phyloP scores from a whole-genome alignment of 2,888 invertebrate genomes.

The Ferrisia virgata region DNA sequence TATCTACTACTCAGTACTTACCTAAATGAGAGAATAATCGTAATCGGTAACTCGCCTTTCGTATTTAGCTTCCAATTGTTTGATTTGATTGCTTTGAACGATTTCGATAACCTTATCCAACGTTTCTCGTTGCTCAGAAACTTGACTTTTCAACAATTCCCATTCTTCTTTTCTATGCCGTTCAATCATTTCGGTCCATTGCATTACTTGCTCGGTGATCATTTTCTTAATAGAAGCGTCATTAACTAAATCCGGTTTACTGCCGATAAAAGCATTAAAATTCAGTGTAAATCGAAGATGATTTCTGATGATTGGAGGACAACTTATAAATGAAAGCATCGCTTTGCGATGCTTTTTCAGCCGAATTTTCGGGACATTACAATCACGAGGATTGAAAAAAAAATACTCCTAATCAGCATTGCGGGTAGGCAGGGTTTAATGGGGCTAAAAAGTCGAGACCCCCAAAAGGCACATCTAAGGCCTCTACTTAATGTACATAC shows the following conservation, averaged over 20 bases:
- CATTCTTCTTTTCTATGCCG: constrained; percentile 77
- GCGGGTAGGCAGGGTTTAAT: too few relatives aligned
- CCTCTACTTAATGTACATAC: too few relatives aligned
- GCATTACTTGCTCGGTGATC: constrained; percentile 86
- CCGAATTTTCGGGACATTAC: too few relatives aligned
- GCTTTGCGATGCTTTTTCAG: too few relatives aligned
- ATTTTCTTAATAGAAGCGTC: constrained; percentile 76
- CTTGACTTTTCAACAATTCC: constrained; percentile 73
- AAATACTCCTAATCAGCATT: too few relatives aligned
- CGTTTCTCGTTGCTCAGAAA: constrained; percentile 77
- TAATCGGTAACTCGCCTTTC: constrained; percentile 61
- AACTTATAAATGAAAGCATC: too few relatives aligned
- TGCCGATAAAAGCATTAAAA: too few relatives aligned
- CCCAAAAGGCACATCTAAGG: too few relatives aligned
- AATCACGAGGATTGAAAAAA: too few relatives aligned
- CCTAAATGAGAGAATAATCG: background rate
- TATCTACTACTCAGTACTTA: background rate
- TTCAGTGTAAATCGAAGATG: too few relatives aligned
- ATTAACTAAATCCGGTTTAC: constrained; percentile 75
- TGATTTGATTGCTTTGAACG: constrained; percentile 79
- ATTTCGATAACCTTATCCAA: constrained; percentile 75
- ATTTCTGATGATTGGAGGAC: too few relatives aligned
- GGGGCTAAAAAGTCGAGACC: too few relatives aligned
- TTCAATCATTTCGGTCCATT: constrained; percentile 90
- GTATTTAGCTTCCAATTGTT: constrained; percentile 84